Base-by-base conservation (phyloP, 2,888 invertebrate species). In the Caenorhabditis sp. region DNA sequence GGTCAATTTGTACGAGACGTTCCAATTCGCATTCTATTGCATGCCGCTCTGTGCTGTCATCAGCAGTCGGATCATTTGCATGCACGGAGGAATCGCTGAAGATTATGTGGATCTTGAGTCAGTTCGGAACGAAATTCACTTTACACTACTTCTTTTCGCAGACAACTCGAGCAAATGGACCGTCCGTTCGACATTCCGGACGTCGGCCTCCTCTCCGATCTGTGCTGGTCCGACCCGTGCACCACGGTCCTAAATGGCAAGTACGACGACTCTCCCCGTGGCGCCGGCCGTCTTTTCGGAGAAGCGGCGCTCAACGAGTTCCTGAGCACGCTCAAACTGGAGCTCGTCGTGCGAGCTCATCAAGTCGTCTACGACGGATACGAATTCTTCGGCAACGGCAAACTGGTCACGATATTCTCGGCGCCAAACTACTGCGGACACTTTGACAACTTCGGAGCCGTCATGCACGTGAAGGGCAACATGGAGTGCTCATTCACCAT, bases 21-120 rank as follows among this genome's bases (percentile, higher is more conserved):
- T 84, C 62, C 82, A 86, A 39, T 80, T 70, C 39, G 82, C 83
- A 13, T 98, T 98, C 91, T 97, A 98, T 92, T 96, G 96, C 90
- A 93, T 98, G 91, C 98, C 98, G 32, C 95, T 98, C 52, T 96
- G 96, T 68, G 97, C 98, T 2, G 95, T 96, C 90, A 94, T 95
- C 90, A 93, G 94, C 90, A 93, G 93, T 88, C 93, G 93, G 86
- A 93, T 93, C 68, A 93, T 93, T 89, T 93, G 93, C 87, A 93
- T 93, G 89, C 93, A 93, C 86, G 93, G 93, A 86, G 96, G 96
- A 81, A 83, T 88, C 24, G 74, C 79, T 13, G 84, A 85, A 41
- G 85, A 84, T 55, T 48, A 86, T 45, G 55, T 63, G 11, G 76
- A 78, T 93, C 93, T 89, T 93, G 93, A 86, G 93, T 93, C 85